Evolutionary conservation across 1,140 invertebrate genomes (phyloP).

Genomic region (Belonocnema kinseyi): DNA sequence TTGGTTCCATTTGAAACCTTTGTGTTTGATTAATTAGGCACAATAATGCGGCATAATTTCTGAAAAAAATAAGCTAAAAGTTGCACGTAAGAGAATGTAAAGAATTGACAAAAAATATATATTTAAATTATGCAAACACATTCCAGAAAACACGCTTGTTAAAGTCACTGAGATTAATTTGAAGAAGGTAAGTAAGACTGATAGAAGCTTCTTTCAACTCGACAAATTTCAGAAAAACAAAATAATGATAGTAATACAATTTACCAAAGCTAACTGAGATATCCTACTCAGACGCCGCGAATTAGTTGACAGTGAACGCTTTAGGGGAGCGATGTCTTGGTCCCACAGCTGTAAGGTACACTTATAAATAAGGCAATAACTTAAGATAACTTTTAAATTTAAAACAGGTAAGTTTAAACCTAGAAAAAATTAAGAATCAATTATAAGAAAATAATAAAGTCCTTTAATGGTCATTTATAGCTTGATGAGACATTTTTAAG

Average conservation of each 20-base stretch:
- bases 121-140: not conserved
- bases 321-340: constrained; percentile 89
- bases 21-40: no score
- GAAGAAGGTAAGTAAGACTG: not conserved
- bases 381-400: constrained; percentile 48
- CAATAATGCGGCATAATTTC: no score
- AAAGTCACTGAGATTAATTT: not conserved
- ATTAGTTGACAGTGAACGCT: constrained; percentile 83
- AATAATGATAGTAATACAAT: constrained; percentile 50
- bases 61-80: no score
- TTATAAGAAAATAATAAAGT: no score
- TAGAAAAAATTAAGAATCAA: constrained; percentile 8
- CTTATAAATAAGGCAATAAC: constrained; percentile 47
- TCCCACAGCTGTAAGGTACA: constrained; percentile 84
- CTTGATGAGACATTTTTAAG: not conserved
- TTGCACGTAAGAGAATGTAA: not conserved
- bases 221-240: not conserved
- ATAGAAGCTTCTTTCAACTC: not conserved
- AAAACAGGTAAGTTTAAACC: not conserved
- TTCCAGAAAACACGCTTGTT: not conserved
- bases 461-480: constrained; percentile 5
- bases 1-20: no score
- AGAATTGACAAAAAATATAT: not conserved
- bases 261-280: constrained; percentile 88
- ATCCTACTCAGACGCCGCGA: constrained; percentile 88